These are phyloP conservation scores for Troides aeacus DNA, from an alignment of 2,888 invertebrate species.

Conservation along the genomic window DNA sequence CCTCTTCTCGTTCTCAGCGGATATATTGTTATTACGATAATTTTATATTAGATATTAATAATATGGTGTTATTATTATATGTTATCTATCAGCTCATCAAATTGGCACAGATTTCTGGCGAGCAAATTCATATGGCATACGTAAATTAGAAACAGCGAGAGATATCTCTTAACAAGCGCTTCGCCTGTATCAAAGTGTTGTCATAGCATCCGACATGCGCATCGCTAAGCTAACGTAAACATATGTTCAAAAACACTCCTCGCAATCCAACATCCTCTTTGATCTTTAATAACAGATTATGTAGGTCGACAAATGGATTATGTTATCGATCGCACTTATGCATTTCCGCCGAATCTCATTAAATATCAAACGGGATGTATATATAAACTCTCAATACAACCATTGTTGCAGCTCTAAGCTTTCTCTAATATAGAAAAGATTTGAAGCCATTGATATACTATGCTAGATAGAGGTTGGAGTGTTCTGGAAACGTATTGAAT, in stretches of 20 bases:
- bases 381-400: too few species aligned
- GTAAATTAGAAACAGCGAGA: slow-evolving; percentile 6
- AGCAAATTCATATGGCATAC: slow-evolving; percentile 10
- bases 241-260: slow-evolving; percentile 18
- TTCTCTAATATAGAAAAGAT: too few species aligned
- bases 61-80: neutral
- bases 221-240: slow-evolving; percentile 13
- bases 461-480: too few species aligned
- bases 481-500: too few species aligned
- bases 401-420: too few species aligned
- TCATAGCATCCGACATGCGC: slow-evolving; percentile 9
- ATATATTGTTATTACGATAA: too few species aligned
- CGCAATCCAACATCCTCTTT: slow-evolving; percentile 15
- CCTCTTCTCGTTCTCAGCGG: too few species aligned
- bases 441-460: too few species aligned
- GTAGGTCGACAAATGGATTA: slow-evolving; percentile 25
- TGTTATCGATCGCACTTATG: slow-evolving; percentile 10
- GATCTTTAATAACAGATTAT: slow-evolving; percentile 21
- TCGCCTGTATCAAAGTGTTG: slow-evolving; percentile 22
- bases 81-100: neutral
- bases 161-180: slow-evolving; percentile 16
- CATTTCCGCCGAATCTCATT: slow-evolving; percentile 3
- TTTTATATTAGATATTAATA: neutral
- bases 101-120: slow-evolving; percentile 8
- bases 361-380: slow-evolving; percentile 6